Conservation (phyloP, 1,140 invertebrate species). For the Parapsyche elsis region DNA sequence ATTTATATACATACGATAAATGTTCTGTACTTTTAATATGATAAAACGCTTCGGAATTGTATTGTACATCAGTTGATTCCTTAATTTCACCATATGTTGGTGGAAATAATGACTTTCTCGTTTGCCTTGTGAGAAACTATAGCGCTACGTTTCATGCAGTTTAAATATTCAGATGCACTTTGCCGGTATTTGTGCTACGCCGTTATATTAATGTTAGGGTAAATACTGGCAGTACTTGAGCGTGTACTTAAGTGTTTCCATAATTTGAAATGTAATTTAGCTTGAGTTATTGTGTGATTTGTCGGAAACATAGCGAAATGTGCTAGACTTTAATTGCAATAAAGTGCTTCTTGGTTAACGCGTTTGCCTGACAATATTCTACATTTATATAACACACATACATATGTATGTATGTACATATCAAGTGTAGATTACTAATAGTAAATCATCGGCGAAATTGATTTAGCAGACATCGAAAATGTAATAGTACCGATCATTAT, state of each 20-base stretch:
- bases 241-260: slow-evolving; percentile 35
- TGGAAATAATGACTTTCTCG: neutral
- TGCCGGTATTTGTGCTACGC: slow-evolving; percentile 6
- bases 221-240: neutral
- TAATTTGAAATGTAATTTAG: slow-evolving; percentile 40
- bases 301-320: slow-evolving; percentile 21
- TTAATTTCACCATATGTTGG: neutral
- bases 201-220: slow-evolving; percentile 16
- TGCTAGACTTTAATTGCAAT: neutral
- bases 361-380: neutral
- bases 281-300: slow-evolving; percentile 35
- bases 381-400: neutral
- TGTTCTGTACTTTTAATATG: neutral
- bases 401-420: neutral
- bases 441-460: slow-evolving; percentile 18
- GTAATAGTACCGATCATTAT: slow-evolving; percentile 3
- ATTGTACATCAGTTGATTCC: too few relatives aligned
- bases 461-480: slow-evolving; percentile 10
- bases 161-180: slow-evolving; percentile 37
- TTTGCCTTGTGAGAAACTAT: neutral
- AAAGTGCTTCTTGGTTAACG: neutral
- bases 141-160: neutral
- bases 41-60: neutral
- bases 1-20: neutral
- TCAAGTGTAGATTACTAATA: neutral